Evolutionary conservation across 1,140 invertebrate genomes (phyloP).

Genomic region (Aphaenogaster rudis): DNA sequence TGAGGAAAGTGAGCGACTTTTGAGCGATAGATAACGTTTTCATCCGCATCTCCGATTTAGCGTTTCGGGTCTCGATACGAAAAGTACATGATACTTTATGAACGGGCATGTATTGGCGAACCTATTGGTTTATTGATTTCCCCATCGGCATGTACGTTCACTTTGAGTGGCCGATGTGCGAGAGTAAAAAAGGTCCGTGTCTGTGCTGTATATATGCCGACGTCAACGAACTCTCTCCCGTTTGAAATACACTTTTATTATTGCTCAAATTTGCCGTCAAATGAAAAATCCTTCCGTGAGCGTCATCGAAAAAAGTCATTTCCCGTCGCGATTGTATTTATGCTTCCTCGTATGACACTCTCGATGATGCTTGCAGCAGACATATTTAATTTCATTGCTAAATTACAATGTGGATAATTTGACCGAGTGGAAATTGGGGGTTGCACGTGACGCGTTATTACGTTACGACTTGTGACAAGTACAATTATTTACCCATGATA

Average conservation of each 20-base stretch:
- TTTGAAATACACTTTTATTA: slow-evolving; percentile 53
- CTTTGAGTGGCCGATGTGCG: slow-evolving; percentile 72
- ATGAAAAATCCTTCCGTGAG: slow-evolving; percentile 35
- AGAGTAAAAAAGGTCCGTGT: slow-evolving; percentile 73
- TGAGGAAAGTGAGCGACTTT: neutral
- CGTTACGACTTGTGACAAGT: slow-evolving; percentile 37
- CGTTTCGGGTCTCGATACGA: slow-evolving; percentile 12
- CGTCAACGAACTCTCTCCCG: slow-evolving; percentile 40
- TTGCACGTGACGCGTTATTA: slow-evolving; percentile 39
- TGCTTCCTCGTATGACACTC: slow-evolving; percentile 21
- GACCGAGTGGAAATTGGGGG: slow-evolving; percentile 27
- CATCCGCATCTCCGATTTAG: neutral
- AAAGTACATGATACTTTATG: slow-evolving; percentile 67
- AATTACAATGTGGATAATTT: slow-evolving; percentile 59
- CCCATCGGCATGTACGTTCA: slow-evolving; percentile 69
- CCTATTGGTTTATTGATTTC: slow-evolving; percentile 75
- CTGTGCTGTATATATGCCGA: slow-evolving; percentile 8
- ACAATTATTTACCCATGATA: neutral
- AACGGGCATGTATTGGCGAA: slow-evolving; percentile 69
- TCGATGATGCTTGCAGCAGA: slow-evolving; percentile 27
- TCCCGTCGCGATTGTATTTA: slow-evolving; percentile 43
- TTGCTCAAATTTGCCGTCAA: slow-evolving; percentile 67
- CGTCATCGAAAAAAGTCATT: slow-evolving; percentile 41
- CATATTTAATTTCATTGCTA: slow-evolving; percentile 38
- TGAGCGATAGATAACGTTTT: neutral